Conservation (phyloP, 2,888 invertebrate species). For the Alloscopus bannaensis region DNA sequence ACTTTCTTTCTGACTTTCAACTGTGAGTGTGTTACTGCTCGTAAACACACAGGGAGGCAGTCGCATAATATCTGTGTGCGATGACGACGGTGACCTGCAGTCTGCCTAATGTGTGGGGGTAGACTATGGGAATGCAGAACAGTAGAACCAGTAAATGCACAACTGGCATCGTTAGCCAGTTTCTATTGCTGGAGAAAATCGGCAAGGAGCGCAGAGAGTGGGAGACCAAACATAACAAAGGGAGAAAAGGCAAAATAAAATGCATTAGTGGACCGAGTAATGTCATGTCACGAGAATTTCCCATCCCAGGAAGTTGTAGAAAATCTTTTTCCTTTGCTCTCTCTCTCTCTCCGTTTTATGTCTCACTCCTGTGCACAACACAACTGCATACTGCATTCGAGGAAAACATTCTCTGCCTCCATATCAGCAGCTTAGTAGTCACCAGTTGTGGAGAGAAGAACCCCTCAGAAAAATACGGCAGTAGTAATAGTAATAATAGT, state of each 20-base stretch:
- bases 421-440: too few species aligned
- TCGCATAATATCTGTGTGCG: background rate
- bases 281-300: slow-evolving; percentile 34
- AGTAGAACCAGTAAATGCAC: slow-evolving; percentile 18
- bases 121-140: slow-evolving; percentile 1
- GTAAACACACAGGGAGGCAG: too few species aligned
- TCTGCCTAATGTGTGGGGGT: background rate
- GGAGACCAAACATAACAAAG: background rate
- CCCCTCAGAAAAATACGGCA: slow-evolving; percentile 11
- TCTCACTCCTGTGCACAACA: background rate
- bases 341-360: slow-evolving; percentile 40
- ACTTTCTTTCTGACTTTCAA: background rate
- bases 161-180: background rate
- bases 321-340: slow-evolving; percentile 23
- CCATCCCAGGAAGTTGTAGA: slow-evolving; percentile 49
- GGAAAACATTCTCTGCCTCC: too few species aligned
- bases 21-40: background rate
- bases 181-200: background rate
- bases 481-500: slow-evolving; percentile 50
- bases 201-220: background rate
- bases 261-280: slow-evolving; percentile 45
- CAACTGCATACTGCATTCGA: too few species aligned
- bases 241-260: slow-evolving; percentile 36
- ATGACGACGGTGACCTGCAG: slow-evolving; percentile 43
- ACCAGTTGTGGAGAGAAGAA: background rate